Conservation (phyloP, 2,113 vertebrate species). For the Ameiurus melas region DNA sequence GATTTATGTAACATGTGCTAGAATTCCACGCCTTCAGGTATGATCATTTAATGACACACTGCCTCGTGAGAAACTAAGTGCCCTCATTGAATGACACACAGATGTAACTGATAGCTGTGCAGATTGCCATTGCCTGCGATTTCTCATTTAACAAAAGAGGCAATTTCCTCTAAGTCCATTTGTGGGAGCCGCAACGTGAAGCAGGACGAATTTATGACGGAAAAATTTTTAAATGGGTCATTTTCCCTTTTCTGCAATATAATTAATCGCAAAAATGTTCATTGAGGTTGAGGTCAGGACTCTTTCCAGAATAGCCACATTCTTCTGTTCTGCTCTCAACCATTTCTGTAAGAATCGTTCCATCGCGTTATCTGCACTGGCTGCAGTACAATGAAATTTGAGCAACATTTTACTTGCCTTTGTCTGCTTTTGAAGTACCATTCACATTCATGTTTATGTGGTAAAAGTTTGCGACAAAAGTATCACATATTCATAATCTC, state of each 20-base stretch:
- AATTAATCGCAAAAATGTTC: conserved; percentile 18
- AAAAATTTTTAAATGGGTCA: neutral
- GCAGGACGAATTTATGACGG: neutral
- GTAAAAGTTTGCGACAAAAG: neutral
- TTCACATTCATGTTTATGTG: neutral
- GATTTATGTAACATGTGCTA: neutral
- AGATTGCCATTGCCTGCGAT: neutral
- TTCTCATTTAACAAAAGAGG: neutral
- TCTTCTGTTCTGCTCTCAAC: neutral
- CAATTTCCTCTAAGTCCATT: conserved; percentile 11
- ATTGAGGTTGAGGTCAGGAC: neutral
- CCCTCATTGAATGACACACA: neutral
- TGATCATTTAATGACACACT: neutral
- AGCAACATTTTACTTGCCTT: neutral
- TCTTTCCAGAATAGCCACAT: neutral
- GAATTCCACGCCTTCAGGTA: neutral
- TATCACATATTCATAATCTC: neutral
- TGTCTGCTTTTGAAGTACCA: neutral
- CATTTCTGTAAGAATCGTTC: neutral
- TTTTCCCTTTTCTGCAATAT: neutral
- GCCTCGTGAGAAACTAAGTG: neutral
- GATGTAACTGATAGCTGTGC: conserved; percentile 7
- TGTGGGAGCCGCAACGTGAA: neutral
- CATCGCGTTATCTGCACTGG: neutral
- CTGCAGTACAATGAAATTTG: neutral